A percentile compares a stretch with the other conserved stretches of the same genome.
These are phyloP conservation scores for Meloidogyne chitwoodi DNA, from an alignment of 1,140 invertebrate species.

Conservation along the genomic window DNA sequence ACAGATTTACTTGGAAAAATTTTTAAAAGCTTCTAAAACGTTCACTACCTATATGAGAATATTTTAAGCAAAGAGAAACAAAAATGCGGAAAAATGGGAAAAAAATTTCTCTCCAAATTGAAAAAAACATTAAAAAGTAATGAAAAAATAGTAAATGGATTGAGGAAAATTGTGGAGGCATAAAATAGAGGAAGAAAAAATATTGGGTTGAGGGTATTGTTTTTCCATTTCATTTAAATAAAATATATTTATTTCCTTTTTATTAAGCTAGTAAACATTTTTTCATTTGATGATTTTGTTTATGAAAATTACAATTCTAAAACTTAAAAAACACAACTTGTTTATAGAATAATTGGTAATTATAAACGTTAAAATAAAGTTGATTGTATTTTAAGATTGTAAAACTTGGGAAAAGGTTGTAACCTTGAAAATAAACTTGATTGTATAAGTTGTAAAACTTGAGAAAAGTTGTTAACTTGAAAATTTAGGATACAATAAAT, in stretches of 20 bases:
- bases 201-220: neutral
- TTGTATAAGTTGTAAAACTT: no score
- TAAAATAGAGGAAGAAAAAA: neutral
- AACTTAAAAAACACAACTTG: no score
- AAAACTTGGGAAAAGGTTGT: no score
- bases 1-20: neutral
- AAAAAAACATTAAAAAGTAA: neutral
- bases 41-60: neutral
- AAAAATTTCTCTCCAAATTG: neutral
- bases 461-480: no score
- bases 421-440: no score
- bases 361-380: no score
- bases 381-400: no score
- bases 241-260: neutral
- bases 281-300: neutral
- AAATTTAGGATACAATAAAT: no score
- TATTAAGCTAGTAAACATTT: neutral
- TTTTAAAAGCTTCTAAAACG: neutral
- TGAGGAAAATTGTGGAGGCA: neutral
- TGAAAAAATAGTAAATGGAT: neutral
- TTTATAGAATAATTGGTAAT: no score
- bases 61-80: neutral
- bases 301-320: no score
- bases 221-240: neutral
- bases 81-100: neutral